Evolutionary conservation across 2,888 invertebrate species (phyloP), one percentile per base, ranked within the genome.

Genomic region (Cephus rjabovi): DNA sequence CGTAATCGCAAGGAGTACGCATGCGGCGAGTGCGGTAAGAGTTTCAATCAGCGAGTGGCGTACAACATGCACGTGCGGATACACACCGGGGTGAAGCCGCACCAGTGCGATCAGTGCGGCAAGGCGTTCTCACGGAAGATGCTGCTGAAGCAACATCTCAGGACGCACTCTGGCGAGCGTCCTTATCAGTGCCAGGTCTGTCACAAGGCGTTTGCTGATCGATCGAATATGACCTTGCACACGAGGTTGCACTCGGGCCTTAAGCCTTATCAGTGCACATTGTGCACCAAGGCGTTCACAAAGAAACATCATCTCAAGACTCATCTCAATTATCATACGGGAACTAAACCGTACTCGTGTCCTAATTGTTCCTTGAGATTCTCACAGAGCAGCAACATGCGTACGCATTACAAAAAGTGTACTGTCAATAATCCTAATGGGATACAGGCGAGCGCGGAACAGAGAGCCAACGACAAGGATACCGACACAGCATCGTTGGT

Each of bases 51-150:
- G 90, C 94, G 97, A 56, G 97, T 97, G 9, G 97, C 97, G 12
- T 97, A 96, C 92, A 97, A 97, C 88, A 97, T 97, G 97, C 97
- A 97, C 89, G 94, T 96, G 1, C 93, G 96, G 79, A 96, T 97
- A 79, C 96, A 97, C 87, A 96, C 96, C 80, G 96, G 96, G 15
- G 93, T 96, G 1, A 96, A 96, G 86, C 96, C 96, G 0, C 96
- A 96, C 89, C 95, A 95, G 77, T 96, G 96, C 87, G 93, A 93
- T 4, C 94, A 95, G 80, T 97, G 96, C 86, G 96, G 96, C 71
- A 96, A 96, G 89, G 94, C 95, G n/a, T 96, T 96, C 89, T 96
- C 96, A 0, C 93, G 97, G 40, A 97, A 97, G 92, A 97, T 97
- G 96, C 92, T 97, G 0, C 92, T 97, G 79, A 96, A 96, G 88